Evolutionary conservation across 2,888 invertebrate species (phyloP).

Genomic region (Aethes cnicana): DNA sequence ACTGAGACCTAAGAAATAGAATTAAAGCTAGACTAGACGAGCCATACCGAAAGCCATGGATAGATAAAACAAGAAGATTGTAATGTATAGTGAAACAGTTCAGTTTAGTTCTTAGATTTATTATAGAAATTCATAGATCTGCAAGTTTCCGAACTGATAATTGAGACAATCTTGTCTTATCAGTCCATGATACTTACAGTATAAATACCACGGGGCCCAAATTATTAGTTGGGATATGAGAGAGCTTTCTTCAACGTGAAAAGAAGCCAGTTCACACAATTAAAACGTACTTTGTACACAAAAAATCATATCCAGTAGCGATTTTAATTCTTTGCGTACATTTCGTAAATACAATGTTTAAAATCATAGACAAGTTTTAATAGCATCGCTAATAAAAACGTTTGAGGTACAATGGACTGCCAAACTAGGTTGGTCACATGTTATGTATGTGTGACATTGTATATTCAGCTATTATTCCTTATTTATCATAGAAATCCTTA

Average conservation of each 20-base stretch:
- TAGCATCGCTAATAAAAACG: too few species aligned
- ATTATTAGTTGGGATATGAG: not conserved
- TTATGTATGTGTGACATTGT: not conserved
- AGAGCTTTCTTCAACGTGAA: not conserved
- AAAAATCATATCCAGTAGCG: not conserved
- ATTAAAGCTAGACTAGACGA: constrained; percentile 16
- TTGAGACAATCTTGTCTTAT: too few species aligned
- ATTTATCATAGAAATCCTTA: too few species aligned
- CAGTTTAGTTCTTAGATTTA: too few species aligned
- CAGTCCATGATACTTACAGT: too few species aligned
- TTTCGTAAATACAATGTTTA: too few species aligned
- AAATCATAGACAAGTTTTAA: too few species aligned
- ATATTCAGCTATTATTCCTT: constrained; percentile 12
- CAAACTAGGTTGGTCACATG: constrained; percentile 2
- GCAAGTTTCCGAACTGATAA: too few species aligned
- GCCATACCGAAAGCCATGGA: not conserved
- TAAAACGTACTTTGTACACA: not conserved
- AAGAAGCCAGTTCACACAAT: constrained; percentile 5
- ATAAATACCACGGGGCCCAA: not conserved
- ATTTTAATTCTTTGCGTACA: too few species aligned
- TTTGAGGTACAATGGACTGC: not conserved
- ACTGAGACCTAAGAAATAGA: constrained; percentile 13
- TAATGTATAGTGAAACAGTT: too few species aligned
- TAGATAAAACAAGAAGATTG: too few species aligned
- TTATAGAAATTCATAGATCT: too few species aligned